Conservation (phyloP, 2,797 vertebrate genomes). For the Xenopus petersii region DNA sequence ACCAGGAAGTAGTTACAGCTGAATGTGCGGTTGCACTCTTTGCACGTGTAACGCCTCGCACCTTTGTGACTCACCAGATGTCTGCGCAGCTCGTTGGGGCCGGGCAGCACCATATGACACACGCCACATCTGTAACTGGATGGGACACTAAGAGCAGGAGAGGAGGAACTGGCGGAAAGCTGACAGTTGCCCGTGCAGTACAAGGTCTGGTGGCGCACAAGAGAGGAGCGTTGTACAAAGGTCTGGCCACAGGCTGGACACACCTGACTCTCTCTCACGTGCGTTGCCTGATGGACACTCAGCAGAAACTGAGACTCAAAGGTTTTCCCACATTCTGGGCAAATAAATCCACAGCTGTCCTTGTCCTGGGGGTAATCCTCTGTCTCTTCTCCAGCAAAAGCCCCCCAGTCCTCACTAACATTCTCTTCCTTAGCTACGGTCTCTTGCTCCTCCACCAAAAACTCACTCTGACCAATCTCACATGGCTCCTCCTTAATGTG, state of each 20-base stretch:
- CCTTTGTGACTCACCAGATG: constrained; percentile 60
- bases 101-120: constrained; percentile 63
- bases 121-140: constrained; percentile 52
- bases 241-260: constrained; percentile 48
- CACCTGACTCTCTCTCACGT: constrained; percentile 33
- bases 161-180: too few species aligned
- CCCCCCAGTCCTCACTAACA: background rate
- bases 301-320: constrained; percentile 50
- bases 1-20: constrained; percentile 53
- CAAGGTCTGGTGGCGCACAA: constrained; percentile 54
- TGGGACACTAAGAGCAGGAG: too few species aligned
- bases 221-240: constrained; percentile 37
- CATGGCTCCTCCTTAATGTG: background rate
- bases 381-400: background rate
- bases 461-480: background rate
- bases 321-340: background rate
- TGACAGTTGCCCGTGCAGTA: constrained; percentile 38
- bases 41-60: constrained; percentile 54
- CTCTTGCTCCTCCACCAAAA: background rate
- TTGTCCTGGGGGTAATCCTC: background rate
- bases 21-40: constrained; percentile 56
- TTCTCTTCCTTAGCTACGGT: background rate
- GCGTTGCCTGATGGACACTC: constrained; percentile 51
- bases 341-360: background rate
- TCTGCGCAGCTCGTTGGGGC: constrained; percentile 62